Evolutionary conservation across 2,113 vertebrate genomes (phyloP).

Genomic region (Suncus etruscus): DNA sequence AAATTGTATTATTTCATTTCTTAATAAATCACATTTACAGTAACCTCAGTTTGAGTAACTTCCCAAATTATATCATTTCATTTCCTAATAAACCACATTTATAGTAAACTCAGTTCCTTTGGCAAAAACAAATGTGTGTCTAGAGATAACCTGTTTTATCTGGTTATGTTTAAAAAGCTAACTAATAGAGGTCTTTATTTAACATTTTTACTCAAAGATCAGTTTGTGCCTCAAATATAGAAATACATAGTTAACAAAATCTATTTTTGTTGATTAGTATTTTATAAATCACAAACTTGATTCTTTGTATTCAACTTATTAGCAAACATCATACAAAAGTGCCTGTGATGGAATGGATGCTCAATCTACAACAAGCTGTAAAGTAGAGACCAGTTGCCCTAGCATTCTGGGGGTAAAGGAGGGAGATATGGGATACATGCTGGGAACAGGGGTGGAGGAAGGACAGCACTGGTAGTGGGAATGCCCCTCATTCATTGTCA

Average conservation of each 20-base stretch:
- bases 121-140: slow-evolving; percentile 84
- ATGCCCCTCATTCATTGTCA: no score
- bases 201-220: slow-evolving; percentile 66
- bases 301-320: not conserved
- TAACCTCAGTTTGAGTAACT: slow-evolving; percentile 82
- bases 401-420: no score
- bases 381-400: no score
- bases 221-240: slow-evolving; percentile 46
- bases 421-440: no score
- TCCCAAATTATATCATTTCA: slow-evolving; percentile 78
- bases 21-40: slow-evolving; percentile 82
- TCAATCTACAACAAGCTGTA: no score
- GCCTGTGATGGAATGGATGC: no score
- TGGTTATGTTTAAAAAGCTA: slow-evolving; percentile 66
- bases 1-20: slow-evolving; percentile 79
- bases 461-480: no score
- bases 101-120: slow-evolving; percentile 82
- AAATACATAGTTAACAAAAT: not conserved
- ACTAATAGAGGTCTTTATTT: slow-evolving; percentile 75
- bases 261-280: slow-evolving; percentile 9
- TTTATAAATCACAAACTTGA: slow-evolving; percentile 31
- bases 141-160: slow-evolving; percentile 84
- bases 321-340: not conserved
- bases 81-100: slow-evolving; percentile 82
- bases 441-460: no score